These are phyloP conservation scores for Drosophila demipolita DNA, from an alignment of 2,888 invertebrate genomes.

Conservation along the genomic window DNA sequence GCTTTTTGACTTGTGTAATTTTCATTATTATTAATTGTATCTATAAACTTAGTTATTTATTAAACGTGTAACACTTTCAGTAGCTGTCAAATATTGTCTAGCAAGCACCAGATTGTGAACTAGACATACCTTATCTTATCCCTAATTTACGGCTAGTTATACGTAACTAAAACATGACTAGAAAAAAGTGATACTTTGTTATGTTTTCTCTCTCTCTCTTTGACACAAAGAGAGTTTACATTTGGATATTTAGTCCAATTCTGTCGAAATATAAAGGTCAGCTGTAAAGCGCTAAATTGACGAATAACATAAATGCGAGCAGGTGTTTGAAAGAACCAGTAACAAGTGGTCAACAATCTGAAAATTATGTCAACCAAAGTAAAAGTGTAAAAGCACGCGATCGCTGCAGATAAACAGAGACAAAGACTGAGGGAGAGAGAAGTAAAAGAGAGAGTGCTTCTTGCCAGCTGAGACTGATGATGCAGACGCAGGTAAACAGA, in stretches of 20 bases:
- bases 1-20: constrained; percentile 36
- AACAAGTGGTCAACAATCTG: constrained; percentile 17
- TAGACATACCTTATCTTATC: constrained; percentile 12
- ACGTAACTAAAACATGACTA: not conserved
- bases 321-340: constrained; percentile 8
- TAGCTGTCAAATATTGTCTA: constrained; percentile 5
- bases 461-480: not conserved
- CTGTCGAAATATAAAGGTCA: constrained; percentile 34
- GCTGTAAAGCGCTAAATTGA: constrained; percentile 4
- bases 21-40: not conserved
- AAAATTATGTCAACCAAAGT: constrained; percentile 42
- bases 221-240: not conserved
- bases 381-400: constrained; percentile 43
- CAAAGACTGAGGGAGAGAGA: not conserved
- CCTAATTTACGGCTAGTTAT: too few species aligned
- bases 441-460: constrained; percentile 1
- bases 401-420: constrained; percentile 17
- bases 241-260: constrained; percentile 8
- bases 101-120: not conserved
- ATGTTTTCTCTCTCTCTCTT: not conserved
- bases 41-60: not conserved
- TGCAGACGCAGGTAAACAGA: constrained; percentile 36
- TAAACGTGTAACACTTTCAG: constrained; percentile 4
- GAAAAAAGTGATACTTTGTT: not conserved
- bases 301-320: constrained; percentile 13